Base-by-base conservation (phyloP, 1,140 invertebrate species). In the Neoseiulus cucumeris region DNA sequence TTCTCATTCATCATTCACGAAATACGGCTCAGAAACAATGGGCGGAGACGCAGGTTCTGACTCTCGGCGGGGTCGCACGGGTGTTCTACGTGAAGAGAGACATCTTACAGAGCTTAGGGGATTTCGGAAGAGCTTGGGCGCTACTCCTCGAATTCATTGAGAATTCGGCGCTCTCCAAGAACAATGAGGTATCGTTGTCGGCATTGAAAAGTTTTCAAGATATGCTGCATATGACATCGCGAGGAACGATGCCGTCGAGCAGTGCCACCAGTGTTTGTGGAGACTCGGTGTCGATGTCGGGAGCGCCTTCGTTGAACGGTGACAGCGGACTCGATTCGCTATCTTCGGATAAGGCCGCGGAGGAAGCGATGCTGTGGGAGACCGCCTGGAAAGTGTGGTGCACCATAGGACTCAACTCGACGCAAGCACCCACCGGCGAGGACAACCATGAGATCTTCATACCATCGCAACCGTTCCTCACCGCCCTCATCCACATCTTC, bases 11-110 rank as follows among this genome's bases (percentile, higher is more conserved):
- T 77, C 95, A 99, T 76, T 94, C 92, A 0, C 81, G 95, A 69
- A 97, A 99, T 75, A 99, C 95, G 0, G 92, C 93, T 18, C 91
- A 96, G 73, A 99, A 99, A 73, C 95, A 98, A 74, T 99, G 95
- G 95, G 91, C 93, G 7, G 95, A 99, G 77, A 98, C 95, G 5
- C 88, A 92, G 78, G 88, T 86, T 44, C 75, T 87, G 47, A 84
- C 84, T 0, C 74, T 87, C 22, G 84, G 83, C 67, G 85, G 85
- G 1, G 84, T 87, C 17, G 83, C 84, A 0, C 76, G 84, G 72
- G 84, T 87, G 12, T 95, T 96, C 75, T 91, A 91, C 73, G 88
- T 88, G 0, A 91, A 95, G 75, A 81, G 90, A 68, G 84, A 86
- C 64, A 47, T 64, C 70, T 77, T 96, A 6, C 84, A 87, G 72